These are phyloP conservation scores for Hyposoter didymator DNA, from an alignment of 2,888 invertebrate genomes.

Conservation along the genomic window DNA sequence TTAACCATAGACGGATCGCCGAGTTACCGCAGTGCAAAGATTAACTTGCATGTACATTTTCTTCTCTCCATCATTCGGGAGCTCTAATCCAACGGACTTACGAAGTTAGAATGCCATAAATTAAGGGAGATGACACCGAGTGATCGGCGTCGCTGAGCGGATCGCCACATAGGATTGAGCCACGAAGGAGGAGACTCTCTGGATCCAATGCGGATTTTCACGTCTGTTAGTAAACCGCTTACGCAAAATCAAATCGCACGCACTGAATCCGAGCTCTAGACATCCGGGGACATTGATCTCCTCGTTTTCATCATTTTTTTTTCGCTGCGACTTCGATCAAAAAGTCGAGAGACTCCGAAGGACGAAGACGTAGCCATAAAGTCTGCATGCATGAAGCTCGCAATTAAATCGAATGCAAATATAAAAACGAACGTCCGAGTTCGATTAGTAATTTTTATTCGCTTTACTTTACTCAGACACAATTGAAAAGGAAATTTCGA, in stretches of 20 bases:
- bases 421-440: neutral
- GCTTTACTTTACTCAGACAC: neutral
- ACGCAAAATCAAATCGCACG: constrained; percentile 53
- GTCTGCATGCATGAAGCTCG: neutral
- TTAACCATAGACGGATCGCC: constrained; percentile 60
- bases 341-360: constrained; percentile 23
- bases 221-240: constrained; percentile 62
- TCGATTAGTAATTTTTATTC: neutral
- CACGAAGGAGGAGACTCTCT: neutral
- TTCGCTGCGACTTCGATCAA: constrained; percentile 27
- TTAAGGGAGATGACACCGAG: constrained; percentile 60
- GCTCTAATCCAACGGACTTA: constrained; percentile 68
- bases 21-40: constrained; percentile 26
- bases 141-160: constrained; percentile 22
- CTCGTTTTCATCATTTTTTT: constrained; percentile 31
- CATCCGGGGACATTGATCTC: constrained; percentile 63
- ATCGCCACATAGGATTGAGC: neutral
- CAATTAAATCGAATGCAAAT: constrained; percentile 42
- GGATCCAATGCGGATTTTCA: constrained; percentile 60
- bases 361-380: neutral
- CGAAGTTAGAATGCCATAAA: constrained; percentile 74
- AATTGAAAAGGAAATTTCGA: neutral
- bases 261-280: constrained; percentile 45
- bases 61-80: constrained; percentile 57
- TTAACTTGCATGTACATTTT: constrained; percentile 21